phyloP scores from a whole-genome alignment of 2,797 vertebrate species.

The Falco novaeseelandiae region DNA sequence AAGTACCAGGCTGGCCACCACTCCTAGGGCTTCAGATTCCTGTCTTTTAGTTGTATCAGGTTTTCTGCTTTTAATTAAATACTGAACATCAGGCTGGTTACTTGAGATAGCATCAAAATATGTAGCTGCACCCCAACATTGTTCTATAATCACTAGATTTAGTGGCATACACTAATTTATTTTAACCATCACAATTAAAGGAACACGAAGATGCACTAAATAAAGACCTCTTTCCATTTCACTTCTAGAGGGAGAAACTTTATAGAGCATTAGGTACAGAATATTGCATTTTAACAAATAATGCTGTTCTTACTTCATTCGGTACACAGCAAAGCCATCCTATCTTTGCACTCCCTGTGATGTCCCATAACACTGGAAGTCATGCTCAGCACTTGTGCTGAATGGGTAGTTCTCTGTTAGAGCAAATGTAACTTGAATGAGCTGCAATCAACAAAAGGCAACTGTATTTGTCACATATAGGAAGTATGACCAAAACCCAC shows the following conservation, averaged over 20 bases:
- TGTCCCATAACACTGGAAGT: background rate
- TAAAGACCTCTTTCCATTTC: background rate
- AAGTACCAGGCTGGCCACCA: conserved; percentile 34
- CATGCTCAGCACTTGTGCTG: background rate
- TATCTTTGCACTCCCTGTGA: background rate
- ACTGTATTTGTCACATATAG: background rate
- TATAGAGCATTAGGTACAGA: background rate
- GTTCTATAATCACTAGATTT: background rate
- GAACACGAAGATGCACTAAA: background rate
- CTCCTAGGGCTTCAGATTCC: conserved; percentile 4
- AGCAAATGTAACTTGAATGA: background rate
- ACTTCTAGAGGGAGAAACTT: background rate
- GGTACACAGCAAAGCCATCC: background rate
- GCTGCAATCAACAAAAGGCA: background rate
- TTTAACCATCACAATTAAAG: background rate
- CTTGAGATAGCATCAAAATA: conserved; percentile 15
- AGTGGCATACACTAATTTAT: background rate
- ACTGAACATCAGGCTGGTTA: background rate
- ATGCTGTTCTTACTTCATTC: background rate
- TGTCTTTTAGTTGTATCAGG: background rate
- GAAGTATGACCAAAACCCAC: background rate
- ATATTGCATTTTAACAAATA: background rate
- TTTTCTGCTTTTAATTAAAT: conserved; percentile 58
- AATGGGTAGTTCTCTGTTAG: background rate
- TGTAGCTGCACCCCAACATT: background rate